Evolutionary conservation across 2,888 invertebrate genomes (phyloP), one percentile per base, ranked within the genome.

Genomic region (Pheosia gnoma): DNA sequence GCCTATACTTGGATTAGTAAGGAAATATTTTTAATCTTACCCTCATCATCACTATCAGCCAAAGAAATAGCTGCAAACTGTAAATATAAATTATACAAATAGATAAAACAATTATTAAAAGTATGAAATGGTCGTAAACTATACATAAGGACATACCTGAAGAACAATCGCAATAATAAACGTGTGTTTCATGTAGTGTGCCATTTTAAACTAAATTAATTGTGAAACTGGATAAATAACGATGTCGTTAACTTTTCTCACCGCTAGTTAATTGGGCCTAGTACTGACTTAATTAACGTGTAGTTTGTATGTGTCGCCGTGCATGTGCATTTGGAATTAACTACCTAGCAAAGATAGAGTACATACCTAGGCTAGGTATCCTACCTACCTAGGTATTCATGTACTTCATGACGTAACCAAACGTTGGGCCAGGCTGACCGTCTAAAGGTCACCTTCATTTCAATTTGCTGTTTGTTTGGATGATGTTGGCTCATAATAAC

Each of bases 41-140:
- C 77, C 0, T 75, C 77, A 38, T 75, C 77, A 3, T 69, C 69
- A 45, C 0, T 47, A 9, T 49, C 61, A 58, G 57, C 65, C 4
- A 62, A 63, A 61, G 57, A 63, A 4, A 71, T 68, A 55, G 57
- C 57, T 64, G 67, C 62, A 59, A 72, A 45, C 74, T 75, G 63
- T 8, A 61, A 71, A 64, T 54, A 10, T 41, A 58, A 59, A 54
- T 37, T 45, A 3, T 10, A 58, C 0, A 10, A n/a, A 41, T 36
- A 49, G 13, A 25, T 1, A 37, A 13, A 47, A 60, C 36, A n/a
- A 36, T 9, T 9, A 36, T 37, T 3, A 45, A n/a, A 49, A 13
- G 7, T 5, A 25, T 51, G 25, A 25, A 25, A 25, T 25, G 25
- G 25, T 25, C 25, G 25, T 25, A 25, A 25, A 25, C 25, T 25